These are phyloP conservation scores for Mesorhabditis spiculigera DNA, from an alignment of 2,888 invertebrate genomes.

Conservation along the genomic window DNA sequence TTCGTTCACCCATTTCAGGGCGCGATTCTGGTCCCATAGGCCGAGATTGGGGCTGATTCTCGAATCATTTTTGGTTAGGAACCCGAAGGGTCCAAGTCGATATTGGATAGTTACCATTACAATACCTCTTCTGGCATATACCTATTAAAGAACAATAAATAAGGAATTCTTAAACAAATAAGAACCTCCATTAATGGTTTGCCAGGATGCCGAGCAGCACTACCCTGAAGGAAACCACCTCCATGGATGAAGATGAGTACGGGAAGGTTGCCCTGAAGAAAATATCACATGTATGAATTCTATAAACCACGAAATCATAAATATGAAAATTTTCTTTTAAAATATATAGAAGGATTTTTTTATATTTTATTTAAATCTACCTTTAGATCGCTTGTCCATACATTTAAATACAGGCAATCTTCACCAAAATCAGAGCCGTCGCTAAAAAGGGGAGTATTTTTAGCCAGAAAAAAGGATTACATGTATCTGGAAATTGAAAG, in stretches of 20 bases:
- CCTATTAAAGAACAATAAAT: neutral
- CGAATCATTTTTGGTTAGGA: neutral
- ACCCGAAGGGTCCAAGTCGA: constrained; percentile 3
- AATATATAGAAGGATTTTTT: neutral
- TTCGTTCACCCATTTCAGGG: neutral
- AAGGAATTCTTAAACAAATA: neutral
- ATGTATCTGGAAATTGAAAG: too few relatives aligned
- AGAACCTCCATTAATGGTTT: neutral
- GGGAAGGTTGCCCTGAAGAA: neutral
- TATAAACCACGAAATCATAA: too few relatives aligned
- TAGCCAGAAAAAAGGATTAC: too few relatives aligned
- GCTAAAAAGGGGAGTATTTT: neutral
- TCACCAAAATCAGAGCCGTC: neutral
- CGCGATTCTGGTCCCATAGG: neutral
- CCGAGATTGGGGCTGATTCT: neutral
- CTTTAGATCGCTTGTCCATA: neutral
- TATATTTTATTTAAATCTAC: neutral
- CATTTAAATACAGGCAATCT: constrained; percentile 1
- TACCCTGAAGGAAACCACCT: neutral
- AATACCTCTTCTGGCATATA: neutral
- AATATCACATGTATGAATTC: neutral
- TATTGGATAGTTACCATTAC: constrained; percentile 1
- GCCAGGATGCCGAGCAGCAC: neutral
- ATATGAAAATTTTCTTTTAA: too few relatives aligned
- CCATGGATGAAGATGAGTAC: constrained; percentile 3